Conservation (phyloP, 2,113 vertebrate species). For the Gallinago undulata region DNA sequence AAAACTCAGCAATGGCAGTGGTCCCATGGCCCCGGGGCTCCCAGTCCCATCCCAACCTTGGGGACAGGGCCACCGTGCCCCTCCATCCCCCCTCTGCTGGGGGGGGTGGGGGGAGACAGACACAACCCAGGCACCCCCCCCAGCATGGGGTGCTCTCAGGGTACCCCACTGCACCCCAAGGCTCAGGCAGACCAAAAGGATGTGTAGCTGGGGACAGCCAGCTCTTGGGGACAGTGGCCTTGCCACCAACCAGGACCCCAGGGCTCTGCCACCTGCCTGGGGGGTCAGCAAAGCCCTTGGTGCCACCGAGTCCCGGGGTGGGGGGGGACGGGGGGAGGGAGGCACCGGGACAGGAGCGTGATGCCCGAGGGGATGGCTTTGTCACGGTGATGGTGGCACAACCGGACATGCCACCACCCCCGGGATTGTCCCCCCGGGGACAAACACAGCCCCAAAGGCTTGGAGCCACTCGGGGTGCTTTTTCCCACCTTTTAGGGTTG, state of each 20-base stretch:
- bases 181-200: background rate
- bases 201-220: background rate
- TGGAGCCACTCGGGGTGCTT: accelerated
- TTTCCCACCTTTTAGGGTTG: background rate
- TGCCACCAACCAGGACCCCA: accelerated
- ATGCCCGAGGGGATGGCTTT: accelerated
- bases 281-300: background rate
- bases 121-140: background rate
- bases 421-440: background rate
- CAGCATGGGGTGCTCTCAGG: accelerated
- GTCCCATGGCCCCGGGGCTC: background rate
- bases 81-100: background rate
- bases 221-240: accelerated
- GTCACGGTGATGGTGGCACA: background rate
- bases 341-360: accelerated
- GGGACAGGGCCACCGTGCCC: background rate
- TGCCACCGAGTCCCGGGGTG: background rate
- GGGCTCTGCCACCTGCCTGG: background rate
- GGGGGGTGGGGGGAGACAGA: too few relatives aligned
- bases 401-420: accelerated
- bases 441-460: accelerated
- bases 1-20: background rate
- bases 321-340: accelerated
- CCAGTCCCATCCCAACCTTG: background rate
- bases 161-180: background rate